These are phyloP conservation scores for Pachliopta kotzebuea DNA, from an alignment of 2,888 invertebrate genomes.

Conservation along the genomic window DNA sequence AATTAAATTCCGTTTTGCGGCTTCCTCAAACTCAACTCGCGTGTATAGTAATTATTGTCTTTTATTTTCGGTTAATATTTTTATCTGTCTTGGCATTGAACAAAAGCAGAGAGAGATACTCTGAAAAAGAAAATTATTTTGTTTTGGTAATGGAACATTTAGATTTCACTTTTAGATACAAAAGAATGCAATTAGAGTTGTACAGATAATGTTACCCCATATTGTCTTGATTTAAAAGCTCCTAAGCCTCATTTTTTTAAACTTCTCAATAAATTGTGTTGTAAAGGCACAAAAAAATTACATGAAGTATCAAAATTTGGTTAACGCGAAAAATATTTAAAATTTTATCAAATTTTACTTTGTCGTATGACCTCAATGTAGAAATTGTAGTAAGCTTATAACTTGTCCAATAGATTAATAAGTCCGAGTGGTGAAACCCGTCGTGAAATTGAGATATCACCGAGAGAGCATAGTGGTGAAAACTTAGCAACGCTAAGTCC, in stretches of 20 bases:
- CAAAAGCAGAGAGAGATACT: background rate
- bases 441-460: constrained; percentile 67
- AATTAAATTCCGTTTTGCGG: constrained; percentile 81
- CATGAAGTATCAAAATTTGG: too few relatives aligned
- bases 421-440: constrained; percentile 57
- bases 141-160: too few relatives aligned
- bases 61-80: constrained; percentile 42
- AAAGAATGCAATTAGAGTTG: too few relatives aligned
- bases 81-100: background rate
- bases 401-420: constrained; percentile 59
- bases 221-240: too few relatives aligned
- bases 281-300: too few relatives aligned
- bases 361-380: constrained; percentile 12
- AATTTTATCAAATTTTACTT: background rate
- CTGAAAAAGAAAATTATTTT: background rate
- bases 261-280: too few relatives aligned
- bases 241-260: too few relatives aligned
- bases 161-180: too few relatives aligned
- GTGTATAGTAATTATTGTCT: constrained; percentile 73
- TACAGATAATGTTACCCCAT: too few relatives aligned
- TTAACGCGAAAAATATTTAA: background rate
- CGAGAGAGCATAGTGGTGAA: constrained; percentile 61
- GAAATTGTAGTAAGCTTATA: constrained; percentile 43
- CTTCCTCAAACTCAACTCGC: constrained; percentile 75
- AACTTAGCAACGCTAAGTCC: constrained; percentile 75